Percentiles rank a stretch among this genome's conserved stretches.
These are phyloP conservation scores for Micronycteris hirsuta DNA, from an alignment of 2,113 vertebrate genomes.

Conservation along the genomic window DNA sequence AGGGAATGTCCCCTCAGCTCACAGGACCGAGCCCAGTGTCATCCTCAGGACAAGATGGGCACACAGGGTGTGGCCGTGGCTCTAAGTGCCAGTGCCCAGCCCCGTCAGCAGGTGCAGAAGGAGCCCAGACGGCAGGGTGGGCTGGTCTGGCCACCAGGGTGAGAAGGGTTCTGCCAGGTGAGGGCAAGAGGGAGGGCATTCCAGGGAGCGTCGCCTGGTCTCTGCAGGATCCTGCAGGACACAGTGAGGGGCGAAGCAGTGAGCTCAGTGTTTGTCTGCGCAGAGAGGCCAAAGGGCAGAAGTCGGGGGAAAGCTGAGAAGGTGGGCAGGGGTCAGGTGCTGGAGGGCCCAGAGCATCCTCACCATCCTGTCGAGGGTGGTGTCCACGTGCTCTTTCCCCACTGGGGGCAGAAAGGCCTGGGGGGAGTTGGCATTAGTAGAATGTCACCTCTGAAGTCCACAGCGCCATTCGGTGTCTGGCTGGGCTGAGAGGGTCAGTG, in stretches of 20 bases:
- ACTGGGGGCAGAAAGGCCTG: neutral
- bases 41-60: neutral
- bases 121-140: neutral
- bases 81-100: neutral
- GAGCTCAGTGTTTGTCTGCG: neutral
- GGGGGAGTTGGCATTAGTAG: neutral
- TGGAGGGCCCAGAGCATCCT: neutral
- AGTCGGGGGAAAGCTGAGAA: neutral
- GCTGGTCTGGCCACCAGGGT: neutral
- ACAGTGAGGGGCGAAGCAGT: neutral
- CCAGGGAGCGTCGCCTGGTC: fast-evolving
- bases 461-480: neutral
- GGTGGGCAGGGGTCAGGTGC: neutral
- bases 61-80: neutral
- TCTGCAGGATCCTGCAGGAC: neutral
- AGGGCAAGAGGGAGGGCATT: neutral
- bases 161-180: neutral
- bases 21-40: neutral
- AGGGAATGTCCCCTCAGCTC: neutral
- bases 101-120: neutral
- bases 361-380: neutral
- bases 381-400: neutral
- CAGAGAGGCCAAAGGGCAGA: neutral
- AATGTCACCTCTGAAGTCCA: neutral
- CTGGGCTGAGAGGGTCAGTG: neutral